These are phyloP conservation scores for Nematolebias whitei DNA, from an alignment of 2,113 vertebrate genomes.

Conservation along the genomic window DNA sequence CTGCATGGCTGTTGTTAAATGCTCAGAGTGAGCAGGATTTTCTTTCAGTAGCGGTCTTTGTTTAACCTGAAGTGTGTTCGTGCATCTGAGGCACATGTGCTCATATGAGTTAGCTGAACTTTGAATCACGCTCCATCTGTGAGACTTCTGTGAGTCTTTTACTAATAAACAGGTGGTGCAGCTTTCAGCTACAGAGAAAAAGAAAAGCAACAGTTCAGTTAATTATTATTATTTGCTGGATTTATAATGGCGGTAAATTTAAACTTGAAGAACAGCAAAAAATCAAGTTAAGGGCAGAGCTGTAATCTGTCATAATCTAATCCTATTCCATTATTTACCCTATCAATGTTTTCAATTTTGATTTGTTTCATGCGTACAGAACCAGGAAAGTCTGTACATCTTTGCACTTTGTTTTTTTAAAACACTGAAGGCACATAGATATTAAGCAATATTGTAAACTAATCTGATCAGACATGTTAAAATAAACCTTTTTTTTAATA, in stretches of 20 bases:
- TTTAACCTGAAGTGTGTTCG: constrained; percentile 23
- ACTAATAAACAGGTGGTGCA: constrained; percentile 7
- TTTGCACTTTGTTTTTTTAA: no score
- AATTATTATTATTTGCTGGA: background rate
- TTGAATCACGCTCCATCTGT: constrained; percentile 51
- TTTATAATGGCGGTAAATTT: background rate
- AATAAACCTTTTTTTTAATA: no score
- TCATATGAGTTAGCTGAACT: constrained; percentile 38
- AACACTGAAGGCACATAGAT: no score
- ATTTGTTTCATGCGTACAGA: no score
- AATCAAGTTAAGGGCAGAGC: background rate
- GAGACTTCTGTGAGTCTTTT: constrained; percentile 37
- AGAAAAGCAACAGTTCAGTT: background rate
- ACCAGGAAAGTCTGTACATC: no score
- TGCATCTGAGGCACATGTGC: constrained; percentile 6
- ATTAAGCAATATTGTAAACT: no score
- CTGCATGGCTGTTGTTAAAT: constrained; percentile 13
- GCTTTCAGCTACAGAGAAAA: background rate
- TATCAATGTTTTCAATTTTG: background rate
- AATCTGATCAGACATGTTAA: no score
- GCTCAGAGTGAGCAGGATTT: constrained; percentile 19
- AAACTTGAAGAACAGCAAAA: background rate
- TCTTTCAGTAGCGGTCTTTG: constrained; percentile 11
- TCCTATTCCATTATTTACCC: background rate
- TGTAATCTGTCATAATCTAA: background rate